phyloP scores from a whole-genome alignment of 2,888 invertebrate species.

The Ctenicera cuprea region DNA sequence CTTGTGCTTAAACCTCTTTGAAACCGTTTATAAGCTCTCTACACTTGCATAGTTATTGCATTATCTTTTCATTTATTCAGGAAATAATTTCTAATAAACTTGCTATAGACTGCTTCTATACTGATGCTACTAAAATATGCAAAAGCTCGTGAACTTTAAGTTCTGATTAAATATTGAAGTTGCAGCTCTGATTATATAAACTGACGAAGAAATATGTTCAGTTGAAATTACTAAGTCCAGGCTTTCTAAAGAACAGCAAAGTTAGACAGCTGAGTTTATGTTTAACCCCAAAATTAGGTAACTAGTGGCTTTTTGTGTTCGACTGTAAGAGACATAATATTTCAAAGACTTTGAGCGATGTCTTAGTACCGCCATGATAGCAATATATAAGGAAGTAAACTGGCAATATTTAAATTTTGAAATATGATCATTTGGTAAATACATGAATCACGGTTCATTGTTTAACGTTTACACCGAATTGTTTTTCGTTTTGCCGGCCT shows the following conservation, averaged over 20 bases:
- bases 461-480: neutral
- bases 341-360: neutral
- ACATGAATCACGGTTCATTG: constrained; percentile 2
- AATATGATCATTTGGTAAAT: constrained; percentile 2
- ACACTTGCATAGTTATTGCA: too few relatives aligned
- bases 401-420: constrained; percentile 11
- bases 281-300: neutral
- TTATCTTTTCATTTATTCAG: too few relatives aligned
- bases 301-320: neutral
- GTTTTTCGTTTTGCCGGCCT: neutral
- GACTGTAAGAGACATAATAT: neutral
- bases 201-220: too few relatives aligned
- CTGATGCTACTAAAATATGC: too few relatives aligned
- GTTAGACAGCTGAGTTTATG: neutral
- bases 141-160: too few relatives aligned
- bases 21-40: too few relatives aligned
- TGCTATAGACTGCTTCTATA: too few relatives aligned
- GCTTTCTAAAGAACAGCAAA: neutral
- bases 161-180: too few relatives aligned
- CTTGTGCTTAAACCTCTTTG: too few relatives aligned
- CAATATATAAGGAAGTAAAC: neutral
- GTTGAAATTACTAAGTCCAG: neutral
- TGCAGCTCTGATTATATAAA: too few relatives aligned
- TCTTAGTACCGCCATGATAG: neutral
- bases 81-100: too few relatives aligned